Evolutionary conservation across 2,888 invertebrate species (phyloP), one percentile per base, ranked within the genome.

Genomic region (Platerodrilus igneus): DNA sequence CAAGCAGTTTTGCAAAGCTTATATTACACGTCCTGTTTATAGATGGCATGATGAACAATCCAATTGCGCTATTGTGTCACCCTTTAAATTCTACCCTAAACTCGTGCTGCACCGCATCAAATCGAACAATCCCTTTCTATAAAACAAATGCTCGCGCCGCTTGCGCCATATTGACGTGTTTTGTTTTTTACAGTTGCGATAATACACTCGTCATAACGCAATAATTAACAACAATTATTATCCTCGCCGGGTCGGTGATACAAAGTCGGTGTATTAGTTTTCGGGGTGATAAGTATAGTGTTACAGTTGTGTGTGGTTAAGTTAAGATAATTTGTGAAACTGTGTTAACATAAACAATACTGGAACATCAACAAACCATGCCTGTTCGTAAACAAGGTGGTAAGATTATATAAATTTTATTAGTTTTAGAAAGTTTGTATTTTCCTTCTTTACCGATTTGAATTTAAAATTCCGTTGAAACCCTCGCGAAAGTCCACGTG

Each of bases 351-450:
- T 15, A 14, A 29, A 32, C 16, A 7, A 15, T 14, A n/a, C n/a
- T n/a, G n/a, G n/a, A n/a, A n/a, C n/a, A n/a, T 18, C 11, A 4
- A 13, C n/a, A 10, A 30, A 71, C 18, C 28, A 81, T 82, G 81
- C 81, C 81, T 69, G 81, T 81, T 69, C 79, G 81, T 69, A 82
- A 82, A 75, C 81, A 82, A 80, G 81, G 81, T 81, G 70, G 75
- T 71, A 69, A 64, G 66, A 59, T 61, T 55, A 50, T 54, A 53
- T 51, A 52, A 56, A 56, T 59, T 52, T 47, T 55, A 31, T 41
- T 26, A 3, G 31, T 28, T 33, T 14, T 15, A 20, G n/a, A n/a
- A n/a, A n/a, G n/a, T n/a, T n/a, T n/a, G n/a, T n/a, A n/a, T n/a
- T n/a, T n/a, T n/a, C n/a, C n/a, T n/a, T n/a, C n/a, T n/a, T n/a